Conservation (phyloP, 2,113 vertebrate species). For the Mesocricetus auratus region DNA sequence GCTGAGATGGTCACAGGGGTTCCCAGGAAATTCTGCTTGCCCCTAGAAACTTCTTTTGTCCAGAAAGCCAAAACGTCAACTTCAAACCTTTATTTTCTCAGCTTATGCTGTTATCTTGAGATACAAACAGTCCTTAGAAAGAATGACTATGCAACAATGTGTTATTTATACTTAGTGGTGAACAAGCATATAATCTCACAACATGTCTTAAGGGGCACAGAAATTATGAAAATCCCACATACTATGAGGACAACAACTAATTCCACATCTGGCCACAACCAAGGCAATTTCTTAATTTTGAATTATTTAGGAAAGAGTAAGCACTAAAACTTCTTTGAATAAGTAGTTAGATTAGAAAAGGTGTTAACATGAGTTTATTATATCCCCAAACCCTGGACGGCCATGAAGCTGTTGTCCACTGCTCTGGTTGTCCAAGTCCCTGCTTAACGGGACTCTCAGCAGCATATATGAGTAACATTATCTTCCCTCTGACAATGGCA, state of each 20-base stretch:
- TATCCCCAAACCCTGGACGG: constrained; percentile 62
- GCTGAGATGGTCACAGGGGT: neutral
- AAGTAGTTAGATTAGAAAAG: constrained; percentile 68
- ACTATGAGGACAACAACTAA: no score
- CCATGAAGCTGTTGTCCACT: neutral
- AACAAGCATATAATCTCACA: neutral
- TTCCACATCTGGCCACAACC: neutral
- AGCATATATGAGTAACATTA: constrained; percentile 78
- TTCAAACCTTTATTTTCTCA: neutral
- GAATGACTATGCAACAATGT: neutral
- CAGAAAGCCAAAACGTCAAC: neutral
- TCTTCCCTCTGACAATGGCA: constrained; percentile 82
- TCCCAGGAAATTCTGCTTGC: neutral
- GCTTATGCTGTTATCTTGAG: neutral
- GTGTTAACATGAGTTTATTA: constrained; percentile 68
- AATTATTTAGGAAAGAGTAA: constrained; percentile 47
- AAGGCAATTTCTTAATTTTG: neutral
- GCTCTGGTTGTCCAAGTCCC: constrained; percentile 61
- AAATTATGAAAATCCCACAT: neutral
- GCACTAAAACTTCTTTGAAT: constrained; percentile 33
- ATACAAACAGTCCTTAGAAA: neutral
- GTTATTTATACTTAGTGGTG: neutral
- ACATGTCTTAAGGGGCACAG: neutral
- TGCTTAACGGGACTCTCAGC: constrained; percentile 79
- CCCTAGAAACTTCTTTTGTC: neutral